Conservation (phyloP, 1,140 invertebrate genomes). For the Steinernema feltiae region DNA sequence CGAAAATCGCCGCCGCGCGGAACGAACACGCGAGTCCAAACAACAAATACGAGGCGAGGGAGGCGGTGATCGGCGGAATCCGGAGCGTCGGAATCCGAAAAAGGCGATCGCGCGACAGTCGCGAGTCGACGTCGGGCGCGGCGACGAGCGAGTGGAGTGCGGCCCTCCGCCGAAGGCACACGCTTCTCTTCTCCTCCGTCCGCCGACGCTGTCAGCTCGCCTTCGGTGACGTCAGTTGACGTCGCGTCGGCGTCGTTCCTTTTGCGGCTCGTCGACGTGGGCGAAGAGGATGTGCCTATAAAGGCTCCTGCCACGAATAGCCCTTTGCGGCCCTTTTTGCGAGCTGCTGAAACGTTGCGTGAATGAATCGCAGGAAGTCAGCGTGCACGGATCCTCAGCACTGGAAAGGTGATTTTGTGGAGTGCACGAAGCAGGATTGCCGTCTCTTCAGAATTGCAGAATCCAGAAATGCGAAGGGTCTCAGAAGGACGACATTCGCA, state of each 20-base stretch:
- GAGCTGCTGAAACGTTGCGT: not conserved
- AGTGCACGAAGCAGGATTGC: no score
- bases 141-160: not conserved
- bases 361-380: no score
- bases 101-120: constrained; percentile 9
- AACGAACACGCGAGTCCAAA: not conserved
- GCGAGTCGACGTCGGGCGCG: not conserved
- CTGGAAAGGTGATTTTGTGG: no score
- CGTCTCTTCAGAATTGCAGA: no score
- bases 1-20: not conserved
- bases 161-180: not conserved
- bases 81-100: not conserved
- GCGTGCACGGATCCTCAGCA: no score
- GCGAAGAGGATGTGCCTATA: not conserved
- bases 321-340: not conserved
- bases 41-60: not conserved
- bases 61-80: not conserved
- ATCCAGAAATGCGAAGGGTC: no score
- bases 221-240: not conserved
- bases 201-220: no score
- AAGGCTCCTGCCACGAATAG: constrained; percentile 5
- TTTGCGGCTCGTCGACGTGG: not conserved
- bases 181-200: no score
- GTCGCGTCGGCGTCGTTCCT: not conserved
- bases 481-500: no score